A percentile compares a stretch with the other conserved stretches of the same genome.
Evolutionary conservation across 1,140 invertebrate genomes (phyloP).

Genomic region (Episyrphus balteatus): DNA sequence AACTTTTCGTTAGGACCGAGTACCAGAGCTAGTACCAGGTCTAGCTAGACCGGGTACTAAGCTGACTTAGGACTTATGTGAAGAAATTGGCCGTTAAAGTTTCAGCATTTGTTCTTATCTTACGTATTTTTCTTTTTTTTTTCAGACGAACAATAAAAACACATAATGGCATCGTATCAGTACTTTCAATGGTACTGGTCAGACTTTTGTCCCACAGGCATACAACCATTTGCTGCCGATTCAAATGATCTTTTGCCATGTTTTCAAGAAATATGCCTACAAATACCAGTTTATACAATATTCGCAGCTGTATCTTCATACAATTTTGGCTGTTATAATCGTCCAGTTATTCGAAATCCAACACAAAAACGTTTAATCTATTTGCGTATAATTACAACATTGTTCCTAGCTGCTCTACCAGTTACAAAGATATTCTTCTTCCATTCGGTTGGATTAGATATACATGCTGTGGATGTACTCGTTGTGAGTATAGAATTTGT

Average conservation of each 20-base stretch:
- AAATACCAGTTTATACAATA: slow-evolving; percentile 56
- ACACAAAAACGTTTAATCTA: slow-evolving; percentile 49
- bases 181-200: slow-evolving; percentile 53
- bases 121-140: too few species aligned
- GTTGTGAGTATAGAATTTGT: slow-evolving; percentile 53
- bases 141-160: too few species aligned
- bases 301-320: slow-evolving; percentile 63
- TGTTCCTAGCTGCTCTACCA: slow-evolving; percentile 51
- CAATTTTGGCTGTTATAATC: slow-evolving; percentile 54
- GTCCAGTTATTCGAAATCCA: slow-evolving; percentile 44
- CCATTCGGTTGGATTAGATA: slow-evolving; percentile 36
- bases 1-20: too few species aligned
- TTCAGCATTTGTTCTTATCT: too few species aligned
- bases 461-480: slow-evolving; percentile 56
- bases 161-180: background rate
- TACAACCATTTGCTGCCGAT: slow-evolving; percentile 51
- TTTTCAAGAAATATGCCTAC: slow-evolving; percentile 65
- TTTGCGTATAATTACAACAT: slow-evolving; percentile 47
- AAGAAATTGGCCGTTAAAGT: too few species aligned
- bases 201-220: slow-evolving; percentile 53
- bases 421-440: slow-evolving; percentile 52
- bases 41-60: too few species aligned
- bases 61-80: too few species aligned
- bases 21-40: too few species aligned
- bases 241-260: slow-evolving; percentile 64